Percentiles rank a stretch among this genome's conserved stretches.
Conservation (phyloP, 2,888 invertebrate genomes). For the Ganaspis brasiliensis region DNA sequence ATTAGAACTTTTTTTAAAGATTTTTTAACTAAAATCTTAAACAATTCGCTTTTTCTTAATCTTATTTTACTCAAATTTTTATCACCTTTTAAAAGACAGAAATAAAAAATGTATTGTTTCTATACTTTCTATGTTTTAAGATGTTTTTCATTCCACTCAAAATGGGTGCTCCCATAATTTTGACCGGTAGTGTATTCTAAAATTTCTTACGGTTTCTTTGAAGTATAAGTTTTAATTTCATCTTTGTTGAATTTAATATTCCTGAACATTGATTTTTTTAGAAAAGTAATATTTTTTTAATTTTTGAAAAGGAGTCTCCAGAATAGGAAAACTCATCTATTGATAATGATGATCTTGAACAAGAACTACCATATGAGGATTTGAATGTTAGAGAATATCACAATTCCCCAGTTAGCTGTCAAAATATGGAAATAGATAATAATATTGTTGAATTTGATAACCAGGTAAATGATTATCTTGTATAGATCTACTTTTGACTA, state of each 20-base stretch:
- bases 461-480: neutral
- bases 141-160: no score
- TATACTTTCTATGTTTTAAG: no score
- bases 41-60: no score
- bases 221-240: no score
- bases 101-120: no score
- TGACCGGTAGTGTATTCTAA: no score
- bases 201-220: no score
- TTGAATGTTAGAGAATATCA: neutral
- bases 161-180: no score
- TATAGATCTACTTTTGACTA: neutral
- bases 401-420: neutral
- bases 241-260: neutral
- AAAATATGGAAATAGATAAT: constrained; percentile 3
- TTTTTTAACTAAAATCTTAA: no score
- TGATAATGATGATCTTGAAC: neutral
- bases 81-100: no score
- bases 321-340: constrained; percentile 1
- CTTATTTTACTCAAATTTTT: no score
- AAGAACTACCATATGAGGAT: neutral
- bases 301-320: constrained; percentile 8
- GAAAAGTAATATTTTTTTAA: neutral
- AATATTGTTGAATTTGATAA: neutral
- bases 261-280: neutral
- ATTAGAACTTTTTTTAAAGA: no score